These are phyloP conservation scores for Semaprochilodus insignis DNA, from an alignment of 2,797 vertebrate species.

Conservation along the genomic window DNA sequence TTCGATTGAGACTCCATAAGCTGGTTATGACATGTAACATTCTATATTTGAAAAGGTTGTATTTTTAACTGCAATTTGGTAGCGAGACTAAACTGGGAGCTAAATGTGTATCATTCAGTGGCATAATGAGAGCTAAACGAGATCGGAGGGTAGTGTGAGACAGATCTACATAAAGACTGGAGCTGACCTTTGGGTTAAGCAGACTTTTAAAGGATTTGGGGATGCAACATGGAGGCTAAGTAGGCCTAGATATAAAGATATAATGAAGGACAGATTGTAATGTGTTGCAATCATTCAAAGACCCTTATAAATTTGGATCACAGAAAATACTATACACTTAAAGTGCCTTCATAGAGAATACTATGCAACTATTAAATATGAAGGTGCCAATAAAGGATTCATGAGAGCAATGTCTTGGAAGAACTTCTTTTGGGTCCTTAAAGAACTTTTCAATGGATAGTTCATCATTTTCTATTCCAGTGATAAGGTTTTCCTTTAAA, in stretches of 20 bases:
- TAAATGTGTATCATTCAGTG: background rate
- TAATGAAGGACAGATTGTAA: background rate
- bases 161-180: background rate
- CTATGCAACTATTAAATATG: no score
- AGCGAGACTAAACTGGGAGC: conserved; percentile 7
- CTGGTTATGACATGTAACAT: background rate
- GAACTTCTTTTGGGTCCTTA: background rate
- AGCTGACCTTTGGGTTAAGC: conserved; percentile 18
- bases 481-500: no score
- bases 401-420: background rate
- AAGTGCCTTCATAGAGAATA: no score
- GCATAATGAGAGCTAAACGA: background rate
- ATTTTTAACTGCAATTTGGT: background rate
- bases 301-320: background rate
- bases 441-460: no score
- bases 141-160: background rate
- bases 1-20: background rate
- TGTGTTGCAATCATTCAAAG: background rate
- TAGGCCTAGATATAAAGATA: background rate
- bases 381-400: background rate
- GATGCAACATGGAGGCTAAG: conserved; percentile 21
- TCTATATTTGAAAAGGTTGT: background rate
- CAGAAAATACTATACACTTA: background rate
- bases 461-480: no score
- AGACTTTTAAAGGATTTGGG: conserved; percentile 27